Evolutionary conservation across 2,888 invertebrate species (phyloP).

Genomic region (Drosophila conformis): DNA sequence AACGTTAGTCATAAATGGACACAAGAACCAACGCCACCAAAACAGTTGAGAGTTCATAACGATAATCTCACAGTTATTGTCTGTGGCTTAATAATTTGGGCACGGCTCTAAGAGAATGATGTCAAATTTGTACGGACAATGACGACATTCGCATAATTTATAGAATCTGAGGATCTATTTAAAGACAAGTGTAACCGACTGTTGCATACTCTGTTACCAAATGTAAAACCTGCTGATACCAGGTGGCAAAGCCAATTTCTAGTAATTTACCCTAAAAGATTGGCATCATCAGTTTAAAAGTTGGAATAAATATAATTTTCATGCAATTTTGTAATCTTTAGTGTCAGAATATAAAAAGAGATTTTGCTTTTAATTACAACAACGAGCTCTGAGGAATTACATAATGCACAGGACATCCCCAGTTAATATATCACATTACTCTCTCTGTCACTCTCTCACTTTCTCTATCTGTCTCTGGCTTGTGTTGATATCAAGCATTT

Average conservation of each 20-base stretch:
- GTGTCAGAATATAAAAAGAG: not conserved
- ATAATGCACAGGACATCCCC: not conserved
- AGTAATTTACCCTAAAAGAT: not conserved
- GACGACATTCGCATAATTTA: conserved; percentile 7
- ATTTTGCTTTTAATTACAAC: not conserved
- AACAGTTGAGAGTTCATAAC: conserved; percentile 21
- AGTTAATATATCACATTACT: conserved; percentile 6
- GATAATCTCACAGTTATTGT: conserved; percentile 14
- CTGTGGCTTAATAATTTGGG: not conserved
- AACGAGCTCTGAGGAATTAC: not conserved
- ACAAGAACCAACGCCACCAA: conserved; percentile 21
- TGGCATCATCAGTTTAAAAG: not conserved
- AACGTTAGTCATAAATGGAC: conserved; percentile 37
- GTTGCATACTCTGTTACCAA: not conserved
- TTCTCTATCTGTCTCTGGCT: not conserved
- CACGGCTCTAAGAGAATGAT: conserved; percentile 7
- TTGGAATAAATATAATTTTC: not conserved
- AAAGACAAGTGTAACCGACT: not conserved
- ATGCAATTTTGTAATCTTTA: not conserved
- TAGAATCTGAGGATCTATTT: conserved; percentile 3
- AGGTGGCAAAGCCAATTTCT: not conserved
- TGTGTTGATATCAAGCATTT: not conserved
- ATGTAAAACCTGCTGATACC: not conserved
- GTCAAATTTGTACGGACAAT: conserved; percentile 13
- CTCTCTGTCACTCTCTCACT: not conserved